Conservation (phyloP, 2,797 vertebrate genomes). For the Rhodeus uyekii region DNA sequence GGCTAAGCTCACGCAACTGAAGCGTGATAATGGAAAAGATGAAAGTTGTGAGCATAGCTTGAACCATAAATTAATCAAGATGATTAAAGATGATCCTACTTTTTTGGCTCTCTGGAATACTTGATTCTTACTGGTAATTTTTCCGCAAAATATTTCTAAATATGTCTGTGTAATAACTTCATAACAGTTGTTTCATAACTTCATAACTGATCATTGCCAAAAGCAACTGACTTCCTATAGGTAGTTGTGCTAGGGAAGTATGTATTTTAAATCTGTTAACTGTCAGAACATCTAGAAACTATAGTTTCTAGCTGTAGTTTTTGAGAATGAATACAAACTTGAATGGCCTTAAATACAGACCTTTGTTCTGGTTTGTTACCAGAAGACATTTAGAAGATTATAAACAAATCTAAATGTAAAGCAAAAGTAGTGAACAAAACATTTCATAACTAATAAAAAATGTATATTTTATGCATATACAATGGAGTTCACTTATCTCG, state of each 20-base stretch:
- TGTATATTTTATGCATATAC: too few species aligned
- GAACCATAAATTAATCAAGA: not conserved
- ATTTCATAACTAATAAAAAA: not conserved
- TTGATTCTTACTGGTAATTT: not conserved
- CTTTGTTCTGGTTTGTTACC: not conserved
- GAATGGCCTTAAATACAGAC: not conserved
- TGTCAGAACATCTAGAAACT: not conserved
- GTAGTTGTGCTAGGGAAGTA: not conserved
- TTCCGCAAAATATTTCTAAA: too few species aligned
- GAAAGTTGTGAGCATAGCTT: conserved; percentile 21
- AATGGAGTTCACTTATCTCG: too few species aligned
- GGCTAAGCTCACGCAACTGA: conserved; percentile 28
- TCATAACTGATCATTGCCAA: not conserved
- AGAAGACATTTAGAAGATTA: not conserved
- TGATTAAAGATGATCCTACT: not conserved
- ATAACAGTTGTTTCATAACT: too few species aligned
- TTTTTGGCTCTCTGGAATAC: not conserved
- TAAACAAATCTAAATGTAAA: not conserved
- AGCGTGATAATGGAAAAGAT: conserved; percentile 42
- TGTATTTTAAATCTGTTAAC: not conserved
- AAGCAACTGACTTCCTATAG: not conserved
- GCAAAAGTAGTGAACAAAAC: not conserved
- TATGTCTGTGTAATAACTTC: not conserved
- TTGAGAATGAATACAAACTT: not conserved
- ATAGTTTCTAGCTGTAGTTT: not conserved